Evolutionary conservation across 2,797 vertebrate genomes (phyloP).

Genomic region (Sebastes vulpes): DNA sequence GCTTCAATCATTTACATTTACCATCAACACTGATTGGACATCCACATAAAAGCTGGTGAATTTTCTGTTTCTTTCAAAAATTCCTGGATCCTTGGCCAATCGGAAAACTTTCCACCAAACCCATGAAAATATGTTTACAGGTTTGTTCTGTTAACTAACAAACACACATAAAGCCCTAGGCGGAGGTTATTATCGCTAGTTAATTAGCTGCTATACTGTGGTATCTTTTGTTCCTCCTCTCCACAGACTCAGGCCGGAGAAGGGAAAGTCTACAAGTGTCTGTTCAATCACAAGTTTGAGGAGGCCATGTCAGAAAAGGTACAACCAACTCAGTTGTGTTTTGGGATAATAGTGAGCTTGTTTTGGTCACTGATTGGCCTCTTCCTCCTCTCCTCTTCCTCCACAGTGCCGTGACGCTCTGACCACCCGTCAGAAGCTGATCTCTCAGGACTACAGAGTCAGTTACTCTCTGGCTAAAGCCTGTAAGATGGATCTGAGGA

Average conservation of each 20-base stretch:
- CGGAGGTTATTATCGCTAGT: not conserved
- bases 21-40: not conserved
- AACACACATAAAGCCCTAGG: not conserved
- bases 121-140: not conserved
- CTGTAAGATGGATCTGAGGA: slow-evolving; percentile 94
- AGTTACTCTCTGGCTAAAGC: slow-evolving; percentile 96
- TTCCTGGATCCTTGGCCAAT: too few species aligned
- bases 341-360: not conserved
- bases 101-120: not conserved
- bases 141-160: not conserved
- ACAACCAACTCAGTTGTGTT: not conserved
- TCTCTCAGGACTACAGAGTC: slow-evolving; percentile 96
- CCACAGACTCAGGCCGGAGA: slow-evolving; percentile 93
- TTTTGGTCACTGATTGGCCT: not conserved
- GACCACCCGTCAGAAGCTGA: slow-evolving; percentile 95
- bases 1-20: too few species aligned
- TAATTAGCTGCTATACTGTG: not conserved
- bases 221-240: not conserved
- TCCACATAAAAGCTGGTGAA: not conserved
- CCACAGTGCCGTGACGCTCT: slow-evolving; percentile 92
- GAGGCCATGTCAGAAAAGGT: slow-evolving; percentile 97
- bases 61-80: not conserved
- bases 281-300: slow-evolving; percentile 98
- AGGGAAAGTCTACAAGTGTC: slow-evolving; percentile 96
- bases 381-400: too few species aligned